These are phyloP conservation scores for Ostrea denselamellosa DNA, from an alignment of 1,140 invertebrate species.

Conservation along the genomic window DNA sequence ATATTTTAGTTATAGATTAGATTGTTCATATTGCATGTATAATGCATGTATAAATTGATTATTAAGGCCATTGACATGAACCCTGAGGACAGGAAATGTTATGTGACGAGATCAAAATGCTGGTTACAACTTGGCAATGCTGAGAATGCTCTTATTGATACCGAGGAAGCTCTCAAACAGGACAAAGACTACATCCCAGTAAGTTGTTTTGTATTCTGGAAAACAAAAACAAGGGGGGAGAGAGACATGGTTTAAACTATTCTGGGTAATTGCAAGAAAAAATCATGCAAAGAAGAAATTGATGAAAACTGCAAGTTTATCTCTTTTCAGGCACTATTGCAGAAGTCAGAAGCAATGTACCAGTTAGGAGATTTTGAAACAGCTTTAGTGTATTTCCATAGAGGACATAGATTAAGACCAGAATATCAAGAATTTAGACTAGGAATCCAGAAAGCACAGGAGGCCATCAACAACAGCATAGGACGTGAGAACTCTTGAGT, in stretches of 20 bases:
- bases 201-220: slow-evolving; percentile 32
- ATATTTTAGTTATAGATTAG: too few relatives aligned
- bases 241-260: too few relatives aligned
- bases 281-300: too few relatives aligned
- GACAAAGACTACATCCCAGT: slow-evolving; percentile 88
- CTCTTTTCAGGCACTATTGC: slow-evolving; percentile 85
- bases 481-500: slow-evolving; percentile 82
- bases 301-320: background rate
- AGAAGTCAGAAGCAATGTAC: slow-evolving; percentile 95
- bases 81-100: slow-evolving; percentile 89
- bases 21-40: too few relatives aligned
- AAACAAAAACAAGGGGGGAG: background rate
- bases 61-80: slow-evolving; percentile 86
- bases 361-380: slow-evolving; percentile 95
- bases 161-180: slow-evolving; percentile 87
- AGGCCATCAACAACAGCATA: slow-evolving; percentile 95
- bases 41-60: too few relatives aligned
- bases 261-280: too few relatives aligned
- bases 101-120: slow-evolving; percentile 93
- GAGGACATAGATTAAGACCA: slow-evolving; percentile 89
- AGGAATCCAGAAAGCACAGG: slow-evolving; percentile 95
- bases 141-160: slow-evolving; percentile 89
- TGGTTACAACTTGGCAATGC: slow-evolving; percentile 92
- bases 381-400: slow-evolving; percentile 93
- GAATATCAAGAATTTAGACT: slow-evolving; percentile 92